A percentile compares a stretch with the other conserved stretches of the same genome.
Conservation (phyloP, 2,113 vertebrate species). For the Clarias magur region DNA sequence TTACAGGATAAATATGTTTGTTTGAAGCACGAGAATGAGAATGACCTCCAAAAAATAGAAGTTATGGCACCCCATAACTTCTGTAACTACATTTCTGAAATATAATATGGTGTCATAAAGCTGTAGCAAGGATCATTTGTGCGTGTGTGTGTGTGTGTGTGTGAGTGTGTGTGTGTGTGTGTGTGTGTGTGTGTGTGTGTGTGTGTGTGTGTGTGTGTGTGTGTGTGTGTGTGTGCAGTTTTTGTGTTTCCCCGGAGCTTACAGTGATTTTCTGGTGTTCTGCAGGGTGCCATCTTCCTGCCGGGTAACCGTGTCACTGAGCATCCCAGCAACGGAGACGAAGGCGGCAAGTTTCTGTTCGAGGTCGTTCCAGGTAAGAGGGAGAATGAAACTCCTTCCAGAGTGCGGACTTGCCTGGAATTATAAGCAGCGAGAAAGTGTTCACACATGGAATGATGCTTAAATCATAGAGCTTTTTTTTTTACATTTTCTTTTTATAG, state of each 20-base stretch:
- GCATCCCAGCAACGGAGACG: slow-evolving; percentile 88
- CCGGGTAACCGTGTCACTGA: slow-evolving; percentile 96
- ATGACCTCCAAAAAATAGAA: not conserved
- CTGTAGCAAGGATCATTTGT: not conserved
- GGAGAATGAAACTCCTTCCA: not conserved
- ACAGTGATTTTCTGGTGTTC: slow-evolving; percentile 43
- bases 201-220: not conserved
- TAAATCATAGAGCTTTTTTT: not conserved
- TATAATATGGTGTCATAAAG: not conserved
- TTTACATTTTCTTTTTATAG: not conserved
- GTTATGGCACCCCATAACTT: not conserved
- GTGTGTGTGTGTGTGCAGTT: not conserved
- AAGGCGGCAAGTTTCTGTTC: slow-evolving; percentile 92
- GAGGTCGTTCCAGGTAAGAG: slow-evolving; percentile 96
- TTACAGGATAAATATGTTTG: not conserved
- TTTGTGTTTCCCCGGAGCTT: not conserved
- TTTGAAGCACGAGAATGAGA: not conserved
- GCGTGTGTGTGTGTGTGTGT: not conserved
- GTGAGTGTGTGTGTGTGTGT: not conserved
- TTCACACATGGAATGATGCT: not conserved
- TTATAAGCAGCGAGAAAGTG: not conserved
- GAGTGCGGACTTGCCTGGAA: too few relatives aligned
- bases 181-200: not conserved
- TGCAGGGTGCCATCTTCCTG: slow-evolving; percentile 88
- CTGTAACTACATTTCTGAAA: not conserved